Base-by-base conservation (phyloP, 2,888 invertebrate genomes). In the Drosophila formosana region DNA sequence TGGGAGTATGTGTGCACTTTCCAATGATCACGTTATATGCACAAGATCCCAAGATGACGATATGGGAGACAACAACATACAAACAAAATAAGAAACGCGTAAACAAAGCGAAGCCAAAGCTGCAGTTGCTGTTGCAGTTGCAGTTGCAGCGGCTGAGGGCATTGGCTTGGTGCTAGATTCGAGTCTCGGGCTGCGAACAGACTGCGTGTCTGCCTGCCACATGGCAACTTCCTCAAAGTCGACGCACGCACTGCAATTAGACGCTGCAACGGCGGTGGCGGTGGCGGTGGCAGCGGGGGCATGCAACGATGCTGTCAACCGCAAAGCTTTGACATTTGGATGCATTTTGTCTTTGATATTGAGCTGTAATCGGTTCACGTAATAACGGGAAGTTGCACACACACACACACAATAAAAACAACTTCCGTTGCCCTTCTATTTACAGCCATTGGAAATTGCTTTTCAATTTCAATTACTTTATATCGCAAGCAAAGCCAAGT, bases 261-360 rank as follows among this genome's bases (percentile, higher is more conserved):
- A 37, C 37, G 37, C 34, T 34, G 34, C 34, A 4, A n/a, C n/a
- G 11, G n/a, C 1, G 34, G 34, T 1, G 34, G 34, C 26, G 34
- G 34, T 1, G 34, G 34, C 26, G 34, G 34, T 1, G 34, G 34
- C 26, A 6, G n/a, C n/a, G 34, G 34, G 2, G 34, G 34, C 26
- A 6, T 9, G 0, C 34, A 37, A 28, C 18, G 30, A 34, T 49
- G 58, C 71, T 65, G 72, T 71, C 72, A 72, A 77, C 74, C 75
- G 78, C 78, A 75, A 51, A 52, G 62, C 73, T 73, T 72, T 73
- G 76, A 76, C 78, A 68, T 64, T 75, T 77, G 58, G 62, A 52
- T 75, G 74, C 73, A 51, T 61, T 74, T 74, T 70, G 64, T 45
- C 62, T 76, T 78, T 78, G 78, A 78, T 76, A 78, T 73, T 64